Percentiles rank a stretch among this genome's conserved stretches.
Conservation (phyloP, 2,888 invertebrate species). For the Ommatoiulus sabulosus region DNA sequence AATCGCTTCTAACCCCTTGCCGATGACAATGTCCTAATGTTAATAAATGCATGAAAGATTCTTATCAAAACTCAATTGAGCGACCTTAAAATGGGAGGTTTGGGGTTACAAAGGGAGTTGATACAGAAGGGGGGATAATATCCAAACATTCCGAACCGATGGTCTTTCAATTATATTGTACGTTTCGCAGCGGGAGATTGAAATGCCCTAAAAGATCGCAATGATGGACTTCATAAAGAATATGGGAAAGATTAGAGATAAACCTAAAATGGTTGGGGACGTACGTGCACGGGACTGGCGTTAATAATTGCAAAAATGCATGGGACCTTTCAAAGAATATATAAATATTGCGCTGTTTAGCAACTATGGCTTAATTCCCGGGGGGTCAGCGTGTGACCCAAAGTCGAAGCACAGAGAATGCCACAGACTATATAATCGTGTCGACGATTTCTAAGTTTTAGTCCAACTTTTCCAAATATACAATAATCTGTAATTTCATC, state of each 20-base stretch:
- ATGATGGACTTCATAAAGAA: not conserved
- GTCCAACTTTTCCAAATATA: not conserved
- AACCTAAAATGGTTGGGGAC: slow-evolving; percentile 16
- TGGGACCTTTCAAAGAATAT: not conserved
- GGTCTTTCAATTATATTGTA: not conserved
- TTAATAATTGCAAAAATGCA: slow-evolving; percentile 22
- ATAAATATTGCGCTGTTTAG: not conserved
- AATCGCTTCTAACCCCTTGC: not conserved
- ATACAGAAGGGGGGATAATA: not conserved
- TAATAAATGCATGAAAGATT: not conserved
- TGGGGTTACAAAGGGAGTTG: slow-evolving; percentile 11
- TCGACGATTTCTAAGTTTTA: not conserved
- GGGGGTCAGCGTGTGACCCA: slow-evolving; percentile 38
- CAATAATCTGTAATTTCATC: too few species aligned
- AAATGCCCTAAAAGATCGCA: slow-evolving; percentile 31
- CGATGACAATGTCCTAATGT: not conserved
- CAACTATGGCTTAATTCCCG: not conserved
- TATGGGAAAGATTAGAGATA: slow-evolving; percentile 37
- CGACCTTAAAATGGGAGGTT: slow-evolving; percentile 42
- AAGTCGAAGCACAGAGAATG: too few species aligned
- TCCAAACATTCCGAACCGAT: slow-evolving; percentile 32
- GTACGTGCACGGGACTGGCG: not conserved
- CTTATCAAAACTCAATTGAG: slow-evolving; percentile 38
- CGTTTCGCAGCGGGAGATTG: not conserved
- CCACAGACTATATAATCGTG: not conserved